Base-by-base conservation (phyloP, 2,797 vertebrate genomes). In the Lacerta viridis region DNA sequence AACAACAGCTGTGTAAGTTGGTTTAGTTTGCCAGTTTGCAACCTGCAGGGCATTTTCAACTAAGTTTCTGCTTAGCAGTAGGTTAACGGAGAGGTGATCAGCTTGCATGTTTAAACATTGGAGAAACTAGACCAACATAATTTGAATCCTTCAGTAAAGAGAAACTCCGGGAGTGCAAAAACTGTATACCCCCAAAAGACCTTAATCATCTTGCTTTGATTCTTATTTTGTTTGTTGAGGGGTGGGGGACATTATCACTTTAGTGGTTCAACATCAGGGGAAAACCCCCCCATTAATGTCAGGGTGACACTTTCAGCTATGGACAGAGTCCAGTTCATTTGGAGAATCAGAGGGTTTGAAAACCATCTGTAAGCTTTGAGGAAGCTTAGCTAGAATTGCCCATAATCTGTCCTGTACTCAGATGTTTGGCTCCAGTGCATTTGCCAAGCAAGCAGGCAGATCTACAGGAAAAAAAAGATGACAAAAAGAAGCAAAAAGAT, bases 281-380 rank as follows among this genome's bases (percentile, higher is more conserved):
- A 80, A 80, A 61, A 2, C 1, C 33, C 33, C 33, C 33, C 7
- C 68, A 79, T 64, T 80, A 76, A 36, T 80, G 18, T 46, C 55
- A 59, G 79, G 25, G 23, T 15, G 39, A 23, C 43, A 82, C 25
- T 36, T 7, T 3, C 10, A n/a, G 20, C 39, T 50, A 59, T 64
- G 83, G 68, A 84, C 36, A 79, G 29, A 72, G 43, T 82, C 87
- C 87, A 84, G 46, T 72, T 61, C 7, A 17, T 84, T 72, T 80
- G 76, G 76, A 88, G 82, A 84, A 88, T 84, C 61, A 84, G 84
- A 79, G 36, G 78, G 39, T 80, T 68, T 74, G 36, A 79, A 80
- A 88, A 79, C 75, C 76, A 88, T 85, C 39, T 80, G 75, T 66
- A 75, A 83, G 74, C 27, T 77, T 71, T 78, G 61, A 76, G 80